phyloP scores from a whole-genome alignment of 2,888 invertebrate genomes.

The Chymomyza caudatula region DNA sequence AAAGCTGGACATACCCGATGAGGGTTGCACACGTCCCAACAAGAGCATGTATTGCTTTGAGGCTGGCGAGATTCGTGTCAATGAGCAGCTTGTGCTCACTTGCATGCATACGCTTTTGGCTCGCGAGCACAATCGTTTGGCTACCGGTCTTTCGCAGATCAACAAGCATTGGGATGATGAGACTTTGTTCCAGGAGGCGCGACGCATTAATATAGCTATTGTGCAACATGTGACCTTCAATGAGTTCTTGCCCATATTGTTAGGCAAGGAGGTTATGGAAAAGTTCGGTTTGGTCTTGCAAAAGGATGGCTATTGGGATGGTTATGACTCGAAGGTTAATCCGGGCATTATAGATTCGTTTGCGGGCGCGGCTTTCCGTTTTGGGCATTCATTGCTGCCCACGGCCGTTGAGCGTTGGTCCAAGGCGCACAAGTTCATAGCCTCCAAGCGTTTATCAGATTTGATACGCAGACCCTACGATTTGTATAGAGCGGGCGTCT shows the following conservation, averaged over 20 bases:
- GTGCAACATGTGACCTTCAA: slow-evolving; percentile 94
- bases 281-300: slow-evolving; percentile 91
- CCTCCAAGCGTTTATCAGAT: slow-evolving; percentile 92
- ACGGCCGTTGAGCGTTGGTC: slow-evolving; percentile 96
- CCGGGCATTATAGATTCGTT: slow-evolving; percentile 93
- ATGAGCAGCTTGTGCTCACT: slow-evolving; percentile 92
- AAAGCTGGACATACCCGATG: slow-evolving; percentile 93
- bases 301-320: slow-evolving; percentile 83
- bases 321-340: slow-evolving; percentile 89
- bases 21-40: slow-evolving; percentile 94
- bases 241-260: slow-evolving; percentile 91
- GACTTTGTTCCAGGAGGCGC: slow-evolving; percentile 91
- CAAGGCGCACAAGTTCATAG: slow-evolving; percentile 95
- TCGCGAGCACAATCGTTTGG: slow-evolving; percentile 92
- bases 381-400: slow-evolving; percentile 93
- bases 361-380: slow-evolving; percentile 94
- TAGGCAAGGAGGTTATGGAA: slow-evolving; percentile 94
- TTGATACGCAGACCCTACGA: slow-evolving; percentile 93
- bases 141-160: slow-evolving; percentile 85
- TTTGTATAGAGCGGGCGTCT: slow-evolving; percentile 91
- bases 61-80: slow-evolving; percentile 94
- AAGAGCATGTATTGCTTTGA: slow-evolving; percentile 95
- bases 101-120: slow-evolving; percentile 96
- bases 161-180: slow-evolving; percentile 97
- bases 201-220: slow-evolving; percentile 90